Evolutionary conservation across 2,888 invertebrate genomes (phyloP).

Genomic region (Acronicta aceris): DNA sequence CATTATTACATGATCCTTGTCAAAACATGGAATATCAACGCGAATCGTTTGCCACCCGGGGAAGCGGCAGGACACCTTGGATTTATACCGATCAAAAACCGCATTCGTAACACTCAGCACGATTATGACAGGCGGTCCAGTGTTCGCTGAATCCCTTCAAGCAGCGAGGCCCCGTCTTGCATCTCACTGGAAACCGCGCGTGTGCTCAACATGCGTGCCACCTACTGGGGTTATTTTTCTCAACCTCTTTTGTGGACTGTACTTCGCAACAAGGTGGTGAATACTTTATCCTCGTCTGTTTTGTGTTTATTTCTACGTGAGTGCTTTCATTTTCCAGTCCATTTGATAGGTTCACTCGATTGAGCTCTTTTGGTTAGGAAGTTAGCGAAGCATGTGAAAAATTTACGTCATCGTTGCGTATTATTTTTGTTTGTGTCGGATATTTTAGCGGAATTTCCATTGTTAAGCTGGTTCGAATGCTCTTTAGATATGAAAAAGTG

Average conservation of each 20-base stretch:
- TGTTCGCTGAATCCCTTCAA: no score
- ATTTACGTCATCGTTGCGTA: conserved; percentile 18
- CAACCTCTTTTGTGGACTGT: conserved; percentile 56
- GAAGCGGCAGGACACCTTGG: no score
- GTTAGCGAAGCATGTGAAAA: conserved; percentile 31
- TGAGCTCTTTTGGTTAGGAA: conserved; percentile 23
- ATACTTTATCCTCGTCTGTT: conserved; percentile 47
- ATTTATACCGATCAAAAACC: no score
- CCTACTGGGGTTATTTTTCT: no score
- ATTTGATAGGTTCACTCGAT: conserved; percentile 59
- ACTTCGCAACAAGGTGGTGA: conserved; percentile 63
- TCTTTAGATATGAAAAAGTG: background rate
- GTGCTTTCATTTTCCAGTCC: conserved; percentile 70
- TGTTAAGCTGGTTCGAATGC: background rate
- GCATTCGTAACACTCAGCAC: no score
- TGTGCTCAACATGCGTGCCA: no score
- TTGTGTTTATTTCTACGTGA: conserved; percentile 66
- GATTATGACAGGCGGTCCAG: no score
- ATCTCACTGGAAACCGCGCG: no score
- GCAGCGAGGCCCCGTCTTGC: no score
- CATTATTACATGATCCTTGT: no score
- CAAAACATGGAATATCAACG: no score
- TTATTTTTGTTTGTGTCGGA: conserved; percentile 6
- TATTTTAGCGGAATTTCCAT: background rate
- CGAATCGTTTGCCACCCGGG: no score